Conservation (phyloP, 2,888 invertebrate species). For the Callosobruchus maculatus region DNA sequence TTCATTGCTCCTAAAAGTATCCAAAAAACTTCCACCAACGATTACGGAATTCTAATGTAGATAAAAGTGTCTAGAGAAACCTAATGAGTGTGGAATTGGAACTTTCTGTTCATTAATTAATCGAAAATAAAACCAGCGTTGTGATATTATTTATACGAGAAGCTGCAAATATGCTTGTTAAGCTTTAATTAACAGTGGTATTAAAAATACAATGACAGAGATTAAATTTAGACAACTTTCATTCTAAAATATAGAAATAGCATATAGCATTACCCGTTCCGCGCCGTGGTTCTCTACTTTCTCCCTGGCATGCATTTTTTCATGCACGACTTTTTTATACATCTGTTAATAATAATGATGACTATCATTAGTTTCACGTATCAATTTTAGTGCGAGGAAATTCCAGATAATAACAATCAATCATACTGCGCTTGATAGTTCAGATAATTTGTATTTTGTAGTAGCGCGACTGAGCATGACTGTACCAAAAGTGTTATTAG, state of each 20-base stretch:
- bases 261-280: background rate
- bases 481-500: background rate
- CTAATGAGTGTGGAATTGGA: background rate
- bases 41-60: background rate
- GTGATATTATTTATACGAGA: background rate
- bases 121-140: background rate
- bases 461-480: background rate
- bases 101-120: background rate
- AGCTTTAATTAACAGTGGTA: background rate
- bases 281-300: background rate
- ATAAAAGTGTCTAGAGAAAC: background rate
- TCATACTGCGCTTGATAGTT: background rate
- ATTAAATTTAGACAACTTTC: background rate
- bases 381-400: background rate
- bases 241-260: background rate
- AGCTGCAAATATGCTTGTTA: background rate
- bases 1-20: no score
- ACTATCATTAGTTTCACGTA: background rate
- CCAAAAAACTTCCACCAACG: no score
- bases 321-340: background rate
- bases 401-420: background rate
- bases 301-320: background rate
- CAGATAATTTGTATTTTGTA: background rate
- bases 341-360: background rate
- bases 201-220: background rate